A percentile compares a stretch with the other conserved stretches of the same genome.
These are phyloP conservation scores for Tuta absoluta DNA, from an alignment of 2,888 invertebrate genomes.

Conservation along the genomic window DNA sequence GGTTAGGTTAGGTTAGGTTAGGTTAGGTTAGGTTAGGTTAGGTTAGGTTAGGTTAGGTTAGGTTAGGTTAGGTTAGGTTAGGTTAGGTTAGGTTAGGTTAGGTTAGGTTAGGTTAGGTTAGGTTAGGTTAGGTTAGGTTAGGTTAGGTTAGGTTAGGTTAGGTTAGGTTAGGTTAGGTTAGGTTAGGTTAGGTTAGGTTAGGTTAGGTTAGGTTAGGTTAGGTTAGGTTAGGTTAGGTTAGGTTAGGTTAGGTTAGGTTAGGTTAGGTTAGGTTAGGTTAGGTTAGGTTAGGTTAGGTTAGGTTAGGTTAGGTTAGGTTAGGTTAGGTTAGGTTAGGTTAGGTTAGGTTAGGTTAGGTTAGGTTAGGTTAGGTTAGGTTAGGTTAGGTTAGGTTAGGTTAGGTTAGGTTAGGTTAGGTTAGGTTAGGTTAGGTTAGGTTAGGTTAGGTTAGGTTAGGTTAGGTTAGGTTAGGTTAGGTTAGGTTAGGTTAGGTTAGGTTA, in stretches of 20 bases:
- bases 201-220: conserved; percentile 28
- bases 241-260: conserved; percentile 4
- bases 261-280: conserved; percentile 34
- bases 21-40: too few species aligned
- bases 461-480: conserved; percentile 28
- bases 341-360: conserved; percentile 36
- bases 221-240: too few species aligned
- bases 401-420: conserved; percentile 32
- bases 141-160: conserved; percentile 36
- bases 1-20: too few species aligned
- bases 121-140: conserved; percentile 32
- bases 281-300: conserved; percentile 34
- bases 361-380: conserved; percentile 34
- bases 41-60: too few species aligned
- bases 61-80: conserved; percentile 25
- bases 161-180: conserved; percentile 36
- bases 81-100: conserved; percentile 27
- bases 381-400: conserved; percentile 32
- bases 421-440: conserved; percentile 31
- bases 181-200: conserved; percentile 34
- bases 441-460: conserved; percentile 28
- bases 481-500: conserved; percentile 28
- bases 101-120: conserved; percentile 25
- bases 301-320: conserved; percentile 35
- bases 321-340: conserved; percentile 36